Evolutionary conservation across 2,888 invertebrate species (phyloP), one percentile per base, ranked within the genome.

Genomic region (Phyto melanocephala): DNA sequence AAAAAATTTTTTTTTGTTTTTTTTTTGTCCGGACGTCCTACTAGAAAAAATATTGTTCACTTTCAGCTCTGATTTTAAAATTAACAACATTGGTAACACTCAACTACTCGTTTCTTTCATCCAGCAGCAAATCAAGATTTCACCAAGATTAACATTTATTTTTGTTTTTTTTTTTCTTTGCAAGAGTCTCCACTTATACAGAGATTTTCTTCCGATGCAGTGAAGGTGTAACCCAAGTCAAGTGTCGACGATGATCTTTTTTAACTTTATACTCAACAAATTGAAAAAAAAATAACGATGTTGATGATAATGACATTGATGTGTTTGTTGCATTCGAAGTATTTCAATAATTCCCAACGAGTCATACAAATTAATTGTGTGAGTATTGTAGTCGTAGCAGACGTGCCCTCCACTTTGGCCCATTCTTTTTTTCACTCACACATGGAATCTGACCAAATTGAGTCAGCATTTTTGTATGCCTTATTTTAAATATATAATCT

Each of bases 311-410:
- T 33, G 47, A 65, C 45, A 65, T 45, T 33, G 47, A 2, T 22
- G n/a, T 68, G 54, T 20, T 22, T 68, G 54, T 20, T 52, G 35
- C 35, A 24, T 35, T 52, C 65, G 24, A 63, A 58, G 33, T 50
- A 62, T 65, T 68, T 65, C 67, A 67, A 74, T 80, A 77, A 74
- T 78, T 76, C 74, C 45, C 45, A 70, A 42, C 71, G 54, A 82
- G 82, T 82, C 82, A 82, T 82, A 76, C 75, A 76, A 82, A 71
- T 79, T 82, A 82, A 82, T 82, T 82, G 78, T 54, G 70, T 45
- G 37, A 17, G 37, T 47, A 47, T 72, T 62, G 71, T 71, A 47
- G 24, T 22, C 47, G 37, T 35, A 60, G 22, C n/a, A 45, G 47
- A 40, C 40, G 47, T 50, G 24, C 42, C 35, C 28, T 45, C 33